A percentile compares a stretch with the other conserved stretches of the same genome.
phyloP scores from a whole-genome alignment of 2,113 vertebrate genomes.

The Lamprotornis superbus region DNA sequence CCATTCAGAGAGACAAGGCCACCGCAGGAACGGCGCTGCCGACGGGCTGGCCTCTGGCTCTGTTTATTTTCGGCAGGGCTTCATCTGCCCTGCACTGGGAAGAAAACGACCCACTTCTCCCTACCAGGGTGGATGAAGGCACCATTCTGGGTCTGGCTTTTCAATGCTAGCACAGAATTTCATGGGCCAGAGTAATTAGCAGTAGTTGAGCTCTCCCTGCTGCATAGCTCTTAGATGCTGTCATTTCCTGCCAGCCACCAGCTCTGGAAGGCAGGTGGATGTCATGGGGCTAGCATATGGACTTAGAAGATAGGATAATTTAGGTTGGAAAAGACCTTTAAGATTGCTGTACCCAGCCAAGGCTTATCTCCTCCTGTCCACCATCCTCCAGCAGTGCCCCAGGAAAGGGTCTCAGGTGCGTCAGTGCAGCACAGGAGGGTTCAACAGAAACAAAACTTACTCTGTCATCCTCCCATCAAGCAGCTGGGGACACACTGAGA shows the following conservation, averaged over 20 bases:
- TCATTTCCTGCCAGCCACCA: constrained; percentile 35
- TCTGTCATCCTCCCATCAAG: neutral
- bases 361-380: neutral
- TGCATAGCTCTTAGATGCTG: neutral
- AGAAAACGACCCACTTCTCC: neutral
- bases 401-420: neutral
- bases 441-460: neutral
- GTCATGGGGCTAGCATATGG: neutral
- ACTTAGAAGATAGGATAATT: neutral
- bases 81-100: neutral
- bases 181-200: neutral
- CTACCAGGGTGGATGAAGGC: neutral
- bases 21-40: neutral
- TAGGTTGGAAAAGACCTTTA: neutral
- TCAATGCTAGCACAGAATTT: neutral
- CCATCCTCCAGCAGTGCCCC: neutral
- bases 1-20: constrained; percentile 7
- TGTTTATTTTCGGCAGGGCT: neutral
- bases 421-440: neutral
- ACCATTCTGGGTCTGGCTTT: neutral
- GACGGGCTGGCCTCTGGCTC: neutral
- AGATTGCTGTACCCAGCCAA: neutral
- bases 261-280: neutral
- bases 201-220: neutral
- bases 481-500: neutral